These are phyloP conservation scores for Miltochrista miniata DNA, from an alignment of 2,888 invertebrate species.

Conservation along the genomic window DNA sequence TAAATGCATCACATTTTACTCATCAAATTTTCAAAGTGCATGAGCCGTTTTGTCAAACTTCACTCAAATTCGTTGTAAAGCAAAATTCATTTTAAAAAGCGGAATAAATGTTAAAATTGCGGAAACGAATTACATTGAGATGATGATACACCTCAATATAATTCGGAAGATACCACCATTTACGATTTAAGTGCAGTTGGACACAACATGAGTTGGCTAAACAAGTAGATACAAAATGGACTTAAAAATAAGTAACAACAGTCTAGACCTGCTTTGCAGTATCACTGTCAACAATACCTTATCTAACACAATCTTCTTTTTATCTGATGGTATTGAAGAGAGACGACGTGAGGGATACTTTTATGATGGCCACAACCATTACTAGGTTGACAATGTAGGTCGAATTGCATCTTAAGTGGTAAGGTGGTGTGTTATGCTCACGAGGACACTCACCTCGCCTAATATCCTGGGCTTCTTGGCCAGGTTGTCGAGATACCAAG, in stretches of 20 bases:
- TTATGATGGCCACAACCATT: conserved; percentile 80
- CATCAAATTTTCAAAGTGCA: conserved; percentile 19
- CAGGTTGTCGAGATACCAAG: conserved; percentile 79
- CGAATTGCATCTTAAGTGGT: conserved; percentile 84
- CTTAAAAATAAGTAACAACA: conserved; percentile 82
- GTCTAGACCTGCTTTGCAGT: conserved; percentile 81
- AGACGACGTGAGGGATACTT: conserved; percentile 78
- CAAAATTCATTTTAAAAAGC: conserved; percentile 59
- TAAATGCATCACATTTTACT: conserved; percentile 32
- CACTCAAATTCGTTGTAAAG: conserved; percentile 75
- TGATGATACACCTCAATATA: conserved; percentile 43
- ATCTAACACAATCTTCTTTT: conserved; percentile 68
- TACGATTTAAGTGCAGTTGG: conserved; percentile 82
- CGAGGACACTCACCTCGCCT: conserved; percentile 82
- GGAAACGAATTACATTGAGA: conserved; percentile 51
- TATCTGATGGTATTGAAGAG: conserved; percentile 83
- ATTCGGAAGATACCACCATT: conserved; percentile 70
- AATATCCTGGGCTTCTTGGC: conserved; percentile 73
- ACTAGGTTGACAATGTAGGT: conserved; percentile 82
- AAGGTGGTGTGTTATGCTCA: conserved; percentile 79
- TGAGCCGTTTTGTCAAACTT: conserved; percentile 80
- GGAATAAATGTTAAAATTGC: conserved; percentile 55
- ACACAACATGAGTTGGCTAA: conserved; percentile 76
- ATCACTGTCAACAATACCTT: conserved; percentile 80
- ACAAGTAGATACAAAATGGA: conserved; percentile 53